Evolutionary conservation across 2,888 invertebrate genomes (phyloP), one percentile per base, ranked within the genome.

Genomic region (Drosophila mayaguana): DNA sequence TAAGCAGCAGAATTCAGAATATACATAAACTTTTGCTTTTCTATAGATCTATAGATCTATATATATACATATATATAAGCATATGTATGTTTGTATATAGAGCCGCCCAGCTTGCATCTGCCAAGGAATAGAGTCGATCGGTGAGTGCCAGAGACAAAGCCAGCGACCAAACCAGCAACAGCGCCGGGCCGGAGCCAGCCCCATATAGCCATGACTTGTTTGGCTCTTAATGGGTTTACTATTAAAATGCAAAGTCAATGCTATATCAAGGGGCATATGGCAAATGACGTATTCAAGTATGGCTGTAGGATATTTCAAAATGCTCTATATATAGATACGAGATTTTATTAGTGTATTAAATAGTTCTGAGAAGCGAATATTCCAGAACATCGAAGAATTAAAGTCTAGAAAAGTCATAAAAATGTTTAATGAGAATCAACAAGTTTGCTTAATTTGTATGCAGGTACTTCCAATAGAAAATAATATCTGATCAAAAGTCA

Each of bases 1-100:
- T 53, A 53, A 18, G 11, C 8, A 36, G 12, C 16, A 36, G 36
- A 45, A 56, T 34, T 34, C 38, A 20, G 38, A 48, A 36, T 40
- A 57, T 45, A 48, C 40, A 36, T 40, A 50, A 55, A 63, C 78
- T 77, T 69, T 61, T 64, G 77, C 68, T 65, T 68, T 76, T 61
- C 63, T 68, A 53, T 36, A 46, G 42, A 40, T 25, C 53, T 56
- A 55, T 12, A 42, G n/a, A 34, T 60, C 40, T 22, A 45, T 22
- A n/a, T 25, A n/a, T 46, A 42, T 28, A 16, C 25, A 18, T 32
- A 18, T 12, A 4, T 20, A 14, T 20, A 43, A 28, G 28, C 28
- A 28, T 8, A 28, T 28, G 28, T 1, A 28, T 8, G 2, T 12
- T 3, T 34, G n/a, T 34, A 34, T 25, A 28, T 48, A 1, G 25